Evolutionary conservation across 2,113 vertebrate genomes (phyloP).

Genomic region (Megaceryle torquata): DNA sequence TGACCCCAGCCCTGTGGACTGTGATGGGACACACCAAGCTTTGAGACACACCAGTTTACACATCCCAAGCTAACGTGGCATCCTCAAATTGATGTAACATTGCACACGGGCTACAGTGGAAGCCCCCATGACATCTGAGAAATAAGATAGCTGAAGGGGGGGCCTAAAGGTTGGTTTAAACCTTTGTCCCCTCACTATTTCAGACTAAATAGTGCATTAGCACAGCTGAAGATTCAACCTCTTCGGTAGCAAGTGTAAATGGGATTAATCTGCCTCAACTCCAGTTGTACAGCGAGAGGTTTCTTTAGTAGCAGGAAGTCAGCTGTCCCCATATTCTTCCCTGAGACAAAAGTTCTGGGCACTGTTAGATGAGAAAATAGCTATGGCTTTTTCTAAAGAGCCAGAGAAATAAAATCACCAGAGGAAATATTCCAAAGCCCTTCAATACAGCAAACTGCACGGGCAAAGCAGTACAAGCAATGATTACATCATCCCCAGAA

Average conservation of each 20-base stretch:
- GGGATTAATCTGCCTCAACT: not conserved
- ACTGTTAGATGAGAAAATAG: slow-evolving; percentile 12
- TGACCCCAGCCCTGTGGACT: not conserved
- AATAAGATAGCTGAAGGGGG: not conserved
- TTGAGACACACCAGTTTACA: not conserved
- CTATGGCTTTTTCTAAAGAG: slow-evolving; percentile 1
- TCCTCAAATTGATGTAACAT: not conserved
- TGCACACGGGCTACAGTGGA: not conserved
- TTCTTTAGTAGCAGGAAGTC: not conserved
- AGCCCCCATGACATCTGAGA: not conserved
- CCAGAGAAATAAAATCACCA: not conserved
- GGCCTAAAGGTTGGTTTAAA: not conserved
- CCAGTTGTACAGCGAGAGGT: not conserved
- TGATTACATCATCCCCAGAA: slow-evolving; percentile 46
- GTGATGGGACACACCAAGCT: not conserved
- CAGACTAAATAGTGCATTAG: not conserved
- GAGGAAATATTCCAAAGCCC: slow-evolving; percentile 15
- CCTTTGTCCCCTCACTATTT: not conserved
- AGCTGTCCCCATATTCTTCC: not conserved
- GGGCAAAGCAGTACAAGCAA: not conserved
- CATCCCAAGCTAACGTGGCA: not conserved
- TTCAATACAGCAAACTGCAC: slow-evolving; percentile 1
- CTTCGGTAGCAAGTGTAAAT: not conserved
- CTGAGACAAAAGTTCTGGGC: slow-evolving; percentile 26
- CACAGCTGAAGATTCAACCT: not conserved